Evolutionary conservation across 2,113 vertebrate species (phyloP), one percentile per base, ranked within the genome.

Genomic region (Leptobrachium ailaonicum): DNA sequence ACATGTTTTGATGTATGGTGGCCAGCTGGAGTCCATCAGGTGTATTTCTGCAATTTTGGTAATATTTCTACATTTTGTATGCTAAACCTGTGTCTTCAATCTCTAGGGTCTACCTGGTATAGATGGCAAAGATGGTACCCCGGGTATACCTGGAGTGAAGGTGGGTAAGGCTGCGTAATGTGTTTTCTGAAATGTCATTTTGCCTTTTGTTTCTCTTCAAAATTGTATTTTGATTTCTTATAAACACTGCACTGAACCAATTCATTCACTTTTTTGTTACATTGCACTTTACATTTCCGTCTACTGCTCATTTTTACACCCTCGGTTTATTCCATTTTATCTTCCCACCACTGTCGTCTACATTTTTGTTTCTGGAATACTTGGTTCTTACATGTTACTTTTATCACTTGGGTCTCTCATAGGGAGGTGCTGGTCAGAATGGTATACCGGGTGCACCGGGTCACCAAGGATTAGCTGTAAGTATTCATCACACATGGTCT

Each of bases 81-180:
- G 20, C 20, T 32, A 32, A 32, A 32, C 20, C 20, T 50, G 8
- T 40, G 10, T 45, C 53, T 73, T 50, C 76, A 71, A 68, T 83
- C 60, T 47, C 2, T 88, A 99, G 98, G 98, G 98, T 80, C 92
- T 97, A 58, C 96, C 98, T 0, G 98, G 98, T 64, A 96, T 98
- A 6, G 96, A 99, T n/a, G 98, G 97, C 83, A 98, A 98, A 87
- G 96, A 99, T 0, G 98, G 98, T 40, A 96, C 94, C 62, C 96
- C 96, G 0, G 98, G 97, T 0, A 92, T 89, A 84, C 96, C 97
- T 0, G 98, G 98, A 10, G 89, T 95, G 82, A 99, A 99, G 95
- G 97, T 97, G 90, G 83, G 87, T 2, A 77, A 40, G 6, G n/a
- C n/a, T 64, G 6, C 20, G 20, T 64, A 5, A 64, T 32, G 5